Percentiles rank a stretch among this genome's conserved stretches.
Evolutionary conservation across 2,113 vertebrate genomes (phyloP).

Genomic region (Rhadina sibilatrix): DNA sequence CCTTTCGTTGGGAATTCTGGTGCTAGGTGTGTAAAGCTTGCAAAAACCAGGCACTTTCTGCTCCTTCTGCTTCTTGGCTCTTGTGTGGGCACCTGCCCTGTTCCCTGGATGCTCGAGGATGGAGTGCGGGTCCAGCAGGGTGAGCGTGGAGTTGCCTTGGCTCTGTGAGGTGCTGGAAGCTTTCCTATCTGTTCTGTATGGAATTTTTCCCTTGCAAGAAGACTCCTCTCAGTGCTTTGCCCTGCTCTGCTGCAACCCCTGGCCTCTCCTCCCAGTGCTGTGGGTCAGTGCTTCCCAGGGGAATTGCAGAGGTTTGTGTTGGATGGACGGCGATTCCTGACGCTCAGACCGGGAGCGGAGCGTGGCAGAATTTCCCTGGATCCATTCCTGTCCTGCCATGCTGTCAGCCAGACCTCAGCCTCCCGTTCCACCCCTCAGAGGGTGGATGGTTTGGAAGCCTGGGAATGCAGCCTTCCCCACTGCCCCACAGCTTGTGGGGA

Average conservation of each 20-base stretch:
- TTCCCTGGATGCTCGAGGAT: rapidly evolving
- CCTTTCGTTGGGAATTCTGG: rapidly evolving
- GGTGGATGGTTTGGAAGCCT: background rate
- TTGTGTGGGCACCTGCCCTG: rapidly evolving
- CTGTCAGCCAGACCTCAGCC: background rate
- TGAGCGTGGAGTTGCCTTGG: background rate
- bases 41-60: rapidly evolving
- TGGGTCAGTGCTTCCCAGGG: rapidly evolving
- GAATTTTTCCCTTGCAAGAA: background rate
- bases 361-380: rapidly evolving
- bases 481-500: too few species aligned
- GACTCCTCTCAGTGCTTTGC: background rate
- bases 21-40: background rate
- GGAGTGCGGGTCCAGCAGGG: background rate
- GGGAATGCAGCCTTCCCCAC: too few species aligned
- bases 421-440: rapidly evolving
- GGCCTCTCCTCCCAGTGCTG: rapidly evolving
- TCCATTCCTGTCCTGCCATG: rapidly evolving
- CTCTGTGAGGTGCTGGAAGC: background rate
- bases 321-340: rapidly evolving
- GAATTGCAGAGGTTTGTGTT: rapidly evolving
- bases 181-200: rapidly evolving
- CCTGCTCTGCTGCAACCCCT: background rate
- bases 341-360: rapidly evolving
- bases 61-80: background rate